Evolutionary conservation across 2,797 vertebrate genomes (phyloP).

Genomic region (Carcharodon carcharias): DNA sequence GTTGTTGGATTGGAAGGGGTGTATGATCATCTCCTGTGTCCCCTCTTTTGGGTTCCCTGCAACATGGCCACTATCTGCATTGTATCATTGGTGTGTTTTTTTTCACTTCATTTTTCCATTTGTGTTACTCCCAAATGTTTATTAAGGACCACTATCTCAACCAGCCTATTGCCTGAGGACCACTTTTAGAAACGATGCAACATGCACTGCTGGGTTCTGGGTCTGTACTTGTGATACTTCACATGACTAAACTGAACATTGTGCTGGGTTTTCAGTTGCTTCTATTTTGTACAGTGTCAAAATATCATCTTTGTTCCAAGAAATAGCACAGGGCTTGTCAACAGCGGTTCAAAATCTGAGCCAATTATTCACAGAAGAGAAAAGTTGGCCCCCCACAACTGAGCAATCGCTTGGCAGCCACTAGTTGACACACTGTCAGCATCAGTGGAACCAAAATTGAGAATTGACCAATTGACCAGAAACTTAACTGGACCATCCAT

Average conservation of each 20-base stretch:
- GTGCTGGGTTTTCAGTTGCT: not conserved
- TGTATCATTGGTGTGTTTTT: not conserved
- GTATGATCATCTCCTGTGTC: not conserved
- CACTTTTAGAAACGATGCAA: not conserved
- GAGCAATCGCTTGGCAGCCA: not conserved
- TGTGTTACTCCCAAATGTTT: not conserved
- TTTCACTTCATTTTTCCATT: not conserved
- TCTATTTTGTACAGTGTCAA: not conserved
- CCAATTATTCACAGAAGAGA: not conserved
- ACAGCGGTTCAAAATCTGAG: not conserved
- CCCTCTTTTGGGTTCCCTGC: not conserved
- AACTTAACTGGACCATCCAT: too few relatives aligned
- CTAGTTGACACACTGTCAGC: not conserved
- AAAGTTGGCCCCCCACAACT: not conserved
- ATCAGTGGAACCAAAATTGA: too few relatives aligned
- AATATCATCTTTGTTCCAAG: not conserved
- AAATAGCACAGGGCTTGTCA: not conserved
- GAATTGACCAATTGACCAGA: too few relatives aligned
- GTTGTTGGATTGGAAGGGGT: not conserved
- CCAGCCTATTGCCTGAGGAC: not conserved
- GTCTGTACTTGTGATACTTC: not conserved
- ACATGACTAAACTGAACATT: not conserved
- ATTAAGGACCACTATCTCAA: not conserved
- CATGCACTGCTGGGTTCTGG: not conserved
- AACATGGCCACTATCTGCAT: not conserved